Conservation (phyloP, 2,113 vertebrate genomes). For the Melospiza georgiana region DNA sequence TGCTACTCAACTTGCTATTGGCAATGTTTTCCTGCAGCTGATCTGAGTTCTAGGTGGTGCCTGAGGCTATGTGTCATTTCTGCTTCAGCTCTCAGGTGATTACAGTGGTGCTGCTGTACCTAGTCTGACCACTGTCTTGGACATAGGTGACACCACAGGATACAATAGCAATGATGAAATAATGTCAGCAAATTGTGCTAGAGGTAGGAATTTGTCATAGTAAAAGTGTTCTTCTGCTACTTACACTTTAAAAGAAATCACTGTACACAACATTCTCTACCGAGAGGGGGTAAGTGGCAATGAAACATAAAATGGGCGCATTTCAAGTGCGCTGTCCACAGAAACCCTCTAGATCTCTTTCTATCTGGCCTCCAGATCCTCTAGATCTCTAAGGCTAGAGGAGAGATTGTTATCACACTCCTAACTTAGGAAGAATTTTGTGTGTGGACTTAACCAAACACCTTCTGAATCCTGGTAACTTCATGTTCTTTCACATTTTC, state of each 20-base stretch:
- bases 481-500: background rate
- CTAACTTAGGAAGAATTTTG: background rate
- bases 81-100: background rate
- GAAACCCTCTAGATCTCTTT: background rate
- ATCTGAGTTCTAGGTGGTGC: background rate
- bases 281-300: background rate
- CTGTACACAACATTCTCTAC: background rate
- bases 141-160: background rate
- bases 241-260: background rate
- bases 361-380: background rate
- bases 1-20: background rate
- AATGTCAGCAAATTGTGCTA: background rate
- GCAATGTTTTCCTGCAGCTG: background rate
- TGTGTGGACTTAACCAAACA: background rate
- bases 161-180: background rate
- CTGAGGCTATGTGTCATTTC: background rate
- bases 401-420: background rate
- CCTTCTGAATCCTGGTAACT: background rate
- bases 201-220: background rate
- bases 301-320: background rate
- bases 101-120: background rate
- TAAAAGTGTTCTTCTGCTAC: background rate
- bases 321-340: background rate
- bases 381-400: background rate
- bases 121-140: background rate